Percentiles rank a stretch among this genome's conserved stretches.
Evolutionary conservation across 2,797 vertebrate genomes (phyloP).

Genomic region (Eupleurogrammus muticus): DNA sequence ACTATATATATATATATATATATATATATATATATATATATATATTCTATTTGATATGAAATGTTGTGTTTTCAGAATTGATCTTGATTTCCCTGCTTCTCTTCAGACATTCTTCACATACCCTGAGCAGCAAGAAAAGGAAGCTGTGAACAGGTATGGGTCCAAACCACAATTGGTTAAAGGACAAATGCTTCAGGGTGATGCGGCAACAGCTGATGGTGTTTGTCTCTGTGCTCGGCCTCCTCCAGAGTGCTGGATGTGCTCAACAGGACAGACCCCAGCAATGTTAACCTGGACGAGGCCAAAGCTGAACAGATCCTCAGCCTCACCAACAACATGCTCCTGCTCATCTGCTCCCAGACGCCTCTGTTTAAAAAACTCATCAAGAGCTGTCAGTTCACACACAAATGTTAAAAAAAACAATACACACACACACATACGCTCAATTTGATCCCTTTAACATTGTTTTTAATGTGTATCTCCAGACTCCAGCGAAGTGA

Average conservation of each 20-base stretch:
- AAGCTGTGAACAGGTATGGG: conserved; percentile 73
- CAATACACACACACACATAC: too few species aligned
- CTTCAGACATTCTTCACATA: conserved; percentile 53
- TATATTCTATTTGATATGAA: not conserved
- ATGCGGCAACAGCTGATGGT: conserved; percentile 9
- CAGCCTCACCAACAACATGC: conserved; percentile 79
- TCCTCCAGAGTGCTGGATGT: conserved; percentile 75
- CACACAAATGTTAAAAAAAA: not conserved
- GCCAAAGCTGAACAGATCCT: conserved; percentile 84
- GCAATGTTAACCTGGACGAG: conserved; percentile 80
- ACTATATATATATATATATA: not conserved
- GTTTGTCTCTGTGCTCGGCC: conserved; percentile 22
- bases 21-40: too few species aligned
- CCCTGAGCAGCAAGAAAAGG: conserved; percentile 57
- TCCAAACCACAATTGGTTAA: not conserved
- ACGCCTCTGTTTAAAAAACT: conserved; percentile 83
- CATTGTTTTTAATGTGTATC: conserved; percentile 18
- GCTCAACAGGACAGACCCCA: conserved; percentile 77
- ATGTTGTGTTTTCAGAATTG: not conserved
- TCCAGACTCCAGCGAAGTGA: conserved; percentile 80
- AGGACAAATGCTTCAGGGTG: not conserved
- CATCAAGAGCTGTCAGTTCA: conserved; percentile 81
- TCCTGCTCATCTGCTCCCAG: conserved; percentile 81
- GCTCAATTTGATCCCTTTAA: not conserved
- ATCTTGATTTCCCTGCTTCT: conserved; percentile 11